Evolutionary conservation across 2,797 vertebrate species (phyloP).

Genomic region (Aulostomus chinensis): DNA sequence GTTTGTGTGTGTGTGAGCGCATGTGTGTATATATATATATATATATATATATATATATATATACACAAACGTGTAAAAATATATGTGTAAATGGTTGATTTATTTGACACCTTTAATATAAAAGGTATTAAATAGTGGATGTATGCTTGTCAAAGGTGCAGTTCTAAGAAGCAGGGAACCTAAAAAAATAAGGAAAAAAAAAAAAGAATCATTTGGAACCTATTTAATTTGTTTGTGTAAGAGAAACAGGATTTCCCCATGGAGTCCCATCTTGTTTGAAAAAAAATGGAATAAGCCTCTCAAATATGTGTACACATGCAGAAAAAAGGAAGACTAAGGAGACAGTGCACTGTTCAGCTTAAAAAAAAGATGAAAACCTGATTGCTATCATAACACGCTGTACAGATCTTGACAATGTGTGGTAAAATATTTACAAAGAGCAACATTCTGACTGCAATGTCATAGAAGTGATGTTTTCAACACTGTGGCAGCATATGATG

Average conservation of each 20-base stretch:
- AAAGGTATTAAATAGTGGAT: slow-evolving; percentile 14
- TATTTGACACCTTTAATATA: too few species aligned
- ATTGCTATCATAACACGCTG: slow-evolving; percentile 45
- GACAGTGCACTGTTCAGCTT: slow-evolving; percentile 28
- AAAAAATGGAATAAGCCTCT: slow-evolving; percentile 44
- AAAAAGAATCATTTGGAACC: slow-evolving; percentile 42
- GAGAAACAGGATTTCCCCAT: slow-evolving; percentile 37
- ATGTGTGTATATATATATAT: too few species aligned
- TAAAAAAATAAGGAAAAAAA: too few species aligned
- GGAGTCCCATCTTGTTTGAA: slow-evolving; percentile 44
- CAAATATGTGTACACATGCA: slow-evolving; percentile 44
- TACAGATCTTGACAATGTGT: slow-evolving; percentile 45
- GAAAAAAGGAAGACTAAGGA: slow-evolving; percentile 19
- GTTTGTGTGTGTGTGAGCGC: too few species aligned
- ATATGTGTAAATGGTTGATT: too few species aligned
- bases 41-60: too few species aligned
- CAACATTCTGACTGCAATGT: slow-evolving; percentile 22
- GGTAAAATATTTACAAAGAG: slow-evolving; percentile 57
- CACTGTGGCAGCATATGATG: slow-evolving; percentile 20
- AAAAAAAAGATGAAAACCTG: slow-evolving; percentile 37
- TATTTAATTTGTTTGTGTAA: slow-evolving; percentile 57
- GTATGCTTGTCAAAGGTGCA: slow-evolving; percentile 19
- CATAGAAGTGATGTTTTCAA: slow-evolving; percentile 27
- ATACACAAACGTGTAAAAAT: too few species aligned
- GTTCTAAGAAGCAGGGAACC: slow-evolving; percentile 29